Base-by-base conservation (phyloP, 2,888 invertebrate genomes). In the Drosophila prolongata region DNA sequence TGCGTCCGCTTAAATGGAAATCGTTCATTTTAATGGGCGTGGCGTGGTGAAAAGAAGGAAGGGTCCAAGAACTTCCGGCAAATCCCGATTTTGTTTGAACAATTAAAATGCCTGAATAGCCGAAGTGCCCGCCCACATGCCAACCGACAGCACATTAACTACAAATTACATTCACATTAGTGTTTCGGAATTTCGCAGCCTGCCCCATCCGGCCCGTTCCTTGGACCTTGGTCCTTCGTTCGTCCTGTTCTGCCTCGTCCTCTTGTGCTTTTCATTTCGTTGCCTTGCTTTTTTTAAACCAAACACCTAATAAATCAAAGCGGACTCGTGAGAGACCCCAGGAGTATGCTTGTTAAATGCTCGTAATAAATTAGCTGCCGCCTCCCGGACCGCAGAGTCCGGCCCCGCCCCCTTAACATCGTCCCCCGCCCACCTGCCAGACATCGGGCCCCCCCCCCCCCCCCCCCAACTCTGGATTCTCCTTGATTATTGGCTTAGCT, bases 141-240 rank as follows among this genome's bases (percentile, higher is more conserved):
- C 75, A 61, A 59, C 68, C 77, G 74, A 73, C 71, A 77, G 62
- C 80, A 82, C 85, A 85, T 85, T 85, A 86, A 86, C 85, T 86
- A 86, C 88, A 88, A 85, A 85, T 85, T 85, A 85, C 85, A 87
- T 80, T 83, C 88, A 87, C 88, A 85, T 87, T 85, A 88, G 88
- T 84, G 85, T 84, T 84, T 87, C 77, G 78, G 75, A 56, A 74
- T 83, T 78, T 83, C 75, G 40, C 49, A 47, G 55, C 40, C 59
- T 55, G 62, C 44, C 56, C 62, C 62, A 38, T 71, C 59, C 61
- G 54, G 46, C 10, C 57, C 42, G 43, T 8, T 47, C 47, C 47
- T 30, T 30, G 27, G 27, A 30, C 56, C 44, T 24, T 44, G 13
- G 27, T 54, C 19, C 58, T 59, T 55, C 61, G 50, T 56, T 56